phyloP scores from a whole-genome alignment of 2,113 vertebrate species.

The Rissa tridactyla region DNA sequence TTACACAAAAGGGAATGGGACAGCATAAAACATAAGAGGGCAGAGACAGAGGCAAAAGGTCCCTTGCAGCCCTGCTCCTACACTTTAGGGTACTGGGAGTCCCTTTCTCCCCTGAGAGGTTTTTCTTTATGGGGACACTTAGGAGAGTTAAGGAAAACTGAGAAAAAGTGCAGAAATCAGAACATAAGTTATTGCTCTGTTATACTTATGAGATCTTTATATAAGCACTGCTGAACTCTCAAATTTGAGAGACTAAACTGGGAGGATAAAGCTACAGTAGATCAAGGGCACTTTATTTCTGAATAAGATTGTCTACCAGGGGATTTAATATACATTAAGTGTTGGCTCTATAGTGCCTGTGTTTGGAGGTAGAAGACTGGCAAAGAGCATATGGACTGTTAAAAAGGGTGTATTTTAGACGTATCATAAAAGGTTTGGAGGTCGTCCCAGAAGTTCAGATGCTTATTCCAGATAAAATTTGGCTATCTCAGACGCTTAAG shows the following conservation, averaged over 20 bases:
- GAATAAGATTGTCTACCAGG: background rate
- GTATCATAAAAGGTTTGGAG: constrained; percentile 49
- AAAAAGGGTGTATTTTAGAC: constrained; percentile 24
- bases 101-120: background rate
- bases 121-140: background rate
- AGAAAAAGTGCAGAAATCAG: background rate
- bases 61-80: background rate
- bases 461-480: constrained; percentile 37
- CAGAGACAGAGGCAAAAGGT: background rate
- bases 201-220: background rate
- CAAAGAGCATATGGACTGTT: constrained; percentile 21
- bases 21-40: background rate
- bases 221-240: constrained; percentile 10
- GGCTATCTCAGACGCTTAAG: background rate
- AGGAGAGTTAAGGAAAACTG: background rate
- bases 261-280: constrained; percentile 13
- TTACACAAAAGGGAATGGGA: background rate
- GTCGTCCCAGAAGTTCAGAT: constrained; percentile 42
- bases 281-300: constrained; percentile 46
- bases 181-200: constrained; percentile 39
- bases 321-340: constrained; percentile 31
- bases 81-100: background rate
- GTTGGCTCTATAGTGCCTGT: background rate
- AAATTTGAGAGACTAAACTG: background rate
- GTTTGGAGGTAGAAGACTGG: constrained; percentile 6